Conservation (phyloP, 2,797 vertebrate genomes). For the Somateria mollissima region DNA sequence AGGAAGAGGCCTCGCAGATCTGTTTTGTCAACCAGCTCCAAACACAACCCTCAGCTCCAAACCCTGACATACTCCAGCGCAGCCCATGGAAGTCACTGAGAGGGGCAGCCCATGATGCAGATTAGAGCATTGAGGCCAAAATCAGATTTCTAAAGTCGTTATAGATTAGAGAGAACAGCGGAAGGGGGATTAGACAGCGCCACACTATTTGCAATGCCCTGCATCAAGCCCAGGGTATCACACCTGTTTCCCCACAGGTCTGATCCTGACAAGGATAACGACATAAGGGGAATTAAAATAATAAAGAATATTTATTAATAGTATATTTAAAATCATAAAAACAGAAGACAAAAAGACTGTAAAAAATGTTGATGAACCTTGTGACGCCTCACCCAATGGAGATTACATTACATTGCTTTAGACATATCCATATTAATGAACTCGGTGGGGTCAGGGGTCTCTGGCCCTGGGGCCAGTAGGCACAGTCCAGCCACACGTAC, state of each 20-base stretch:
- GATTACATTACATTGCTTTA: neutral
- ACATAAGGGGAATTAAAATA: neutral
- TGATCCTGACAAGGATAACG: neutral
- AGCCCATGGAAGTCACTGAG: neutral
- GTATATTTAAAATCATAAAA: neutral
- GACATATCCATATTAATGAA: neutral
- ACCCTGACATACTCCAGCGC: neutral
- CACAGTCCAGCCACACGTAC: neutral
- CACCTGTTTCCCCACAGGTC: neutral
- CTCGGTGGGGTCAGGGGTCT: neutral
- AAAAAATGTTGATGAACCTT: neutral
- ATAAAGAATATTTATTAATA: neutral
- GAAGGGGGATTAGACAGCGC: slow-evolving; percentile 10
- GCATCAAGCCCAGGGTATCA: neutral
- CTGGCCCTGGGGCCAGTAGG: neutral
- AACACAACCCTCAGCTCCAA: neutral
- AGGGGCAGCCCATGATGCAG: neutral
- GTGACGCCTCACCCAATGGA: no score
- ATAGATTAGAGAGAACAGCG: neutral
- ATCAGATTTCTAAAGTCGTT: slow-evolving; percentile 31
- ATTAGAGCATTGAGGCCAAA: slow-evolving; percentile 23
- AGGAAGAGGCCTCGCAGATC: slow-evolving; percentile 30
- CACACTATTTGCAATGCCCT: neutral
- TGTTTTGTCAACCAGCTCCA: neutral
- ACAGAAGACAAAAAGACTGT: neutral